Percentiles rank a stretch among this genome's conserved stretches.
These are phyloP conservation scores for Bufotes viridis DNA, from an alignment of 2,797 vertebrate genomes.

Conservation along the genomic window DNA sequence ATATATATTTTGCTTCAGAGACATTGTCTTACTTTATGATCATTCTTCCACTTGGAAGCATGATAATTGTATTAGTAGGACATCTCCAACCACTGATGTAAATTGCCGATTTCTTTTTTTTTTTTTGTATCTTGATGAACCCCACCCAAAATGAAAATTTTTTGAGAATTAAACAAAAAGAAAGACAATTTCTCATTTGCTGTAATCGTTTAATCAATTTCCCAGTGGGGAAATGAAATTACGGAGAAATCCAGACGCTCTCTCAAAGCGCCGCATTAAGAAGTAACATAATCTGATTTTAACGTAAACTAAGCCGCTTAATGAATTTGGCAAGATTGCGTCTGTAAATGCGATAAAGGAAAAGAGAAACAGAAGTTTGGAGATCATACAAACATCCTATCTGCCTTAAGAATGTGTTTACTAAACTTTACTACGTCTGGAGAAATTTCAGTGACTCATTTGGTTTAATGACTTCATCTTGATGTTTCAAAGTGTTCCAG, in stretches of 20 bases:
- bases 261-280: neutral
- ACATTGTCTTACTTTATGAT: neutral
- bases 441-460: constrained; percentile 36
- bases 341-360: constrained; percentile 36
- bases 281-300: constrained; percentile 27
- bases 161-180: constrained; percentile 17
- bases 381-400: constrained; percentile 48
- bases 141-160: constrained; percentile 23
- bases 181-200: neutral
- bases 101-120: neutral
- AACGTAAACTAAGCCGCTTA: constrained; percentile 13
- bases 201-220: neutral
- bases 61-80: constrained; percentile 16
- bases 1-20: neutral
- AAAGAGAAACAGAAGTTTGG: constrained; percentile 32
- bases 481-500: constrained; percentile 18
- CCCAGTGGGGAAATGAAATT: neutral
- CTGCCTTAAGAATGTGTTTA: constrained; percentile 45
- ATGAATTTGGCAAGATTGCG: constrained; percentile 48
- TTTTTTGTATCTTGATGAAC: constrained; percentile 14
- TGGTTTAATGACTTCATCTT: constrained; percentile 40
- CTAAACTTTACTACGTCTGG: constrained; percentile 42
- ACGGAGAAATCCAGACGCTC: neutral
- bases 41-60: neutral
- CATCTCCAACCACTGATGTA: neutral